phyloP scores from a whole-genome alignment of 2,888 invertebrate genomes.

The Yponomeuta plumbellus region DNA sequence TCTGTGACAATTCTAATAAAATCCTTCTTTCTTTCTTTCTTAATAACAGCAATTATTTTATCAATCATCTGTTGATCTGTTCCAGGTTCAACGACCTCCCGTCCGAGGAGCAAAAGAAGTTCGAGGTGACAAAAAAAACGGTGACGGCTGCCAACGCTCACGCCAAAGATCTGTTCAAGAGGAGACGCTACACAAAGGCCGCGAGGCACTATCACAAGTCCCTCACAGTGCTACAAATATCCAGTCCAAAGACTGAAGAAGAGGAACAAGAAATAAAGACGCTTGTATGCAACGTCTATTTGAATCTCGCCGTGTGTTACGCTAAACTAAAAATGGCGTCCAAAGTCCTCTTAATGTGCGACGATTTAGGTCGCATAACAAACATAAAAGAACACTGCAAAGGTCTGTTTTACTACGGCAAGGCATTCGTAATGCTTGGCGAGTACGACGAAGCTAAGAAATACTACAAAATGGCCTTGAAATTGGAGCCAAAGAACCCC shows the following conservation, averaged over 20 bases:
- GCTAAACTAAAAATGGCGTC: slow-evolving; percentile 54
- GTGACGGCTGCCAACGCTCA: slow-evolving; percentile 46
- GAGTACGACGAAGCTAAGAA: slow-evolving; percentile 45
- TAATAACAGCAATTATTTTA: too few relatives aligned
- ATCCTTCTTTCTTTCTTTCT: too few relatives aligned
- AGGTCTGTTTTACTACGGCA: slow-evolving; percentile 54
- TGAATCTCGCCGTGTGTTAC: slow-evolving; percentile 60
- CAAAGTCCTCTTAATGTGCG: slow-evolving; percentile 52
- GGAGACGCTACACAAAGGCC: slow-evolving; percentile 41
- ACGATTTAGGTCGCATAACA: slow-evolving; percentile 45
- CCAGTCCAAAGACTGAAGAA: slow-evolving; percentile 35
- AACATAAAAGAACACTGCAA: slow-evolving; percentile 56
- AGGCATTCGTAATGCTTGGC: slow-evolving; percentile 47
- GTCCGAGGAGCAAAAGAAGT: slow-evolving; percentile 50
- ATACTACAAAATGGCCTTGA: slow-evolving; percentile 57
- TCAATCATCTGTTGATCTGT: background rate
- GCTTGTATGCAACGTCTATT: slow-evolving; percentile 44
- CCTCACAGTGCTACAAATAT: slow-evolving; percentile 42
- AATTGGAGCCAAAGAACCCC: slow-evolving; percentile 59
- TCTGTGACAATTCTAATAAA: too few relatives aligned
- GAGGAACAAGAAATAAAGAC: slow-evolving; percentile 43
- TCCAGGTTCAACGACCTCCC: slow-evolving; percentile 60
- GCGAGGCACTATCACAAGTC: slow-evolving; percentile 56
- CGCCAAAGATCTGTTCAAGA: slow-evolving; percentile 46
- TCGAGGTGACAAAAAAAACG: slow-evolving; percentile 45